Evolutionary conservation across 2,113 vertebrate genomes (phyloP).

Genomic region (Anser brachyrhynchus): DNA sequence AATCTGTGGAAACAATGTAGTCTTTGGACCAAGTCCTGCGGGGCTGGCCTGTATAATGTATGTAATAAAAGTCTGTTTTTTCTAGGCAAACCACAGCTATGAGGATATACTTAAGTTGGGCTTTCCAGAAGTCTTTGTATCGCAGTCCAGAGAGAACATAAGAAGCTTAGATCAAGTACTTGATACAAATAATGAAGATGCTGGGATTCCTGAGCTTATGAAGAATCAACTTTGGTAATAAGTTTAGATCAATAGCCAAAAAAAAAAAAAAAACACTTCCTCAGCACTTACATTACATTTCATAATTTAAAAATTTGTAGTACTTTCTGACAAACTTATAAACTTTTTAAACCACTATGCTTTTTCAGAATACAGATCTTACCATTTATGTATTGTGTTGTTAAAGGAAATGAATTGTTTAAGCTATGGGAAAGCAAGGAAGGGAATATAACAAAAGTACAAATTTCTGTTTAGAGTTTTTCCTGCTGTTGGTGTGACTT

Average conservation of each 20-base stretch:
- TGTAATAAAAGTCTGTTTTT: background rate
- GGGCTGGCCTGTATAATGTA: background rate
- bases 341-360: background rate
- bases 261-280: background rate
- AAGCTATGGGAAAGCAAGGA: background rate
- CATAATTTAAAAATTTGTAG: background rate
- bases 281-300: background rate
- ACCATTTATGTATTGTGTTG: background rate
- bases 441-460: background rate
- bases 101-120: constrained; percentile 62
- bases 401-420: background rate
- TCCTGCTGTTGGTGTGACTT: constrained; percentile 13
- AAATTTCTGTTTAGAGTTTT: background rate
- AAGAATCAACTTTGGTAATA: constrained; percentile 66
- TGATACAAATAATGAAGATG: constrained; percentile 28
- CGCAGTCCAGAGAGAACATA: constrained; percentile 39
- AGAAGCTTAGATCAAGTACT: constrained; percentile 58
- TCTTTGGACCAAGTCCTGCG: background rate
- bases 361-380: background rate
- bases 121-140: constrained; percentile 70
- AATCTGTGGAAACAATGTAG: background rate
- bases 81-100: constrained; percentile 54
- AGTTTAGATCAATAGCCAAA: background rate
- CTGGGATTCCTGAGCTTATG: background rate
- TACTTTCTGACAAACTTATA: background rate